Evolutionary conservation across 1,140 invertebrate species (phyloP).

Genomic region (Drosophila baimaii): DNA sequence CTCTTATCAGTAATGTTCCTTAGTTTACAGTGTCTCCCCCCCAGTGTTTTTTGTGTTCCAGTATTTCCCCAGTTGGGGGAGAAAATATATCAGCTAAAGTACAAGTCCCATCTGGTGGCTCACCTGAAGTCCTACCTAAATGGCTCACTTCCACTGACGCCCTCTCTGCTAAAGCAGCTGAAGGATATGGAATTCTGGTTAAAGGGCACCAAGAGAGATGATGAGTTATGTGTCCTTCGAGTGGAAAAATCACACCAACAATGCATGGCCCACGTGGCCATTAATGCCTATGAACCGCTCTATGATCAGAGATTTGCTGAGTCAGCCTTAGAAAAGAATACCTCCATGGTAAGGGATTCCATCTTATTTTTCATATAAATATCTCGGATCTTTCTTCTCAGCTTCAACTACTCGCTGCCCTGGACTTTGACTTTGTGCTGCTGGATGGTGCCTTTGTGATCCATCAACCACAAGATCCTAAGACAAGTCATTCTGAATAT

Average conservation of each 20-base stretch:
- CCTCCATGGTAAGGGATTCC: slow-evolving; percentile 5
- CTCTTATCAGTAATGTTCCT: not conserved
- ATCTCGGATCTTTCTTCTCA: not conserved
- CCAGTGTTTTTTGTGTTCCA: slow-evolving; percentile 43
- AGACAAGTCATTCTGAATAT: not conserved
- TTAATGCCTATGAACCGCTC: slow-evolving; percentile 36
- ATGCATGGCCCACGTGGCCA: slow-evolving; percentile 25
- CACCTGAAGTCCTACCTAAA: not conserved
- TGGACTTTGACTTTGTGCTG: slow-evolving; percentile 40
- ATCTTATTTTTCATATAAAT: not conserved
- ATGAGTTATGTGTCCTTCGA: not conserved
- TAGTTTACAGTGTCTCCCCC: not conserved
- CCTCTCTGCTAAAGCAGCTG: not conserved
- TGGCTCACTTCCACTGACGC: not conserved
- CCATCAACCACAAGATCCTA: not conserved
- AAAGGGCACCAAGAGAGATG: slow-evolving; percentile 1
- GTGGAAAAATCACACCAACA: not conserved
- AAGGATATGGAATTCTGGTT: slow-evolving; percentile 1
- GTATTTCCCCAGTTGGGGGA: slow-evolving; percentile 10
- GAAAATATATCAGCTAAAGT: not conserved
- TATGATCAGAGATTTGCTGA: slow-evolving; percentile 34
- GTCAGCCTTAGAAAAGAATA: not conserved
- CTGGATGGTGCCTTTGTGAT: slow-evolving; percentile 41
- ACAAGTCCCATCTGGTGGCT: not conserved
- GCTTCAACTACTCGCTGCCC: slow-evolving; percentile 27